These are phyloP conservation scores for Eutolmus rufibarbis DNA, from an alignment of 2,888 invertebrate species.

Conservation along the genomic window DNA sequence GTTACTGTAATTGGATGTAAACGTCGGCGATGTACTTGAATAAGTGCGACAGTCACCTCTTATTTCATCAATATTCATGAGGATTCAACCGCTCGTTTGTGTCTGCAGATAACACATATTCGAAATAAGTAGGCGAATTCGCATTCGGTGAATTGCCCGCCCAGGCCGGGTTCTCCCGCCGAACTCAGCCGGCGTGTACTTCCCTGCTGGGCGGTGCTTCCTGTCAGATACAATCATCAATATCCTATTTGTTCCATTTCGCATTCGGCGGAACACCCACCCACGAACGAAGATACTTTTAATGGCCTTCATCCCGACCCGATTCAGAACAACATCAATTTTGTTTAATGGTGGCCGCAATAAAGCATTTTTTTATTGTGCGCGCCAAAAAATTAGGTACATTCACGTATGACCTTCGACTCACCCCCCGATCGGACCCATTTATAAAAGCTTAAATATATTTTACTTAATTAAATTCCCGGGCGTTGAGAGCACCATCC, in stretches of 20 bases:
- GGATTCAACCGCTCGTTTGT: neutral
- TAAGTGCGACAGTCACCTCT: conserved; percentile 13
- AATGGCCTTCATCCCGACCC: neutral
- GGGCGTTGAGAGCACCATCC: neutral
- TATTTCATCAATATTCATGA: conserved; percentile 27
- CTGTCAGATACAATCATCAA: conserved; percentile 30
- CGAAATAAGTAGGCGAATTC: conserved; percentile 1
- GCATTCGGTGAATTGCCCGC: neutral
- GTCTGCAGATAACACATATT: neutral
- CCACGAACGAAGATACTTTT: neutral
- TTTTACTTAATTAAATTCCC: conserved; percentile 16
- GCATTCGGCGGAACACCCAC: neutral
- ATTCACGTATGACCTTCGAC: conserved; percentile 7
- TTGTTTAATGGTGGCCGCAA: neutral
- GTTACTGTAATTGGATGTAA: neutral
- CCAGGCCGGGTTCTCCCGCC: neutral
- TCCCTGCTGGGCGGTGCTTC: neutral
- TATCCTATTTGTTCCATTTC: conserved; percentile 14
- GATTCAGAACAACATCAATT: conserved; percentile 11
- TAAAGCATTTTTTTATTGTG: neutral
- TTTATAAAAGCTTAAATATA: neutral
- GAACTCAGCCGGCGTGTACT: neutral
- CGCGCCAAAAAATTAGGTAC: neutral
- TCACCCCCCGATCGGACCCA: neutral
- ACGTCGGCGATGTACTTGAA: neutral